Percentiles rank a stretch among this genome's conserved stretches.
Conservation (phyloP, 2,797 vertebrate species). For the Sebastes melanostomus region DNA sequence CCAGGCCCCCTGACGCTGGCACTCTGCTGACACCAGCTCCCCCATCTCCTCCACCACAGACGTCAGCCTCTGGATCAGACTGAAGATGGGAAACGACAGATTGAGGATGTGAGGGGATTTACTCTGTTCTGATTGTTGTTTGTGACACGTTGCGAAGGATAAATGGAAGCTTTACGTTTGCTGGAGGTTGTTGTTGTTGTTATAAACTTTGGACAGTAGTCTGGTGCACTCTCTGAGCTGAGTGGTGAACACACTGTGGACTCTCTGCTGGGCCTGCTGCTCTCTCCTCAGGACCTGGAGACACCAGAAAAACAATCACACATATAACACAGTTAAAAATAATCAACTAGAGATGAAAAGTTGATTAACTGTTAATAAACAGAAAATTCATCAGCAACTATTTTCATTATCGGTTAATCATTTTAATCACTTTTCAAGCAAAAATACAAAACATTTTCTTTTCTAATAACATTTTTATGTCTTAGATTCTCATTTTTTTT, state of each 20-base stretch:
- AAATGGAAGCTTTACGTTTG: constrained; percentile 63
- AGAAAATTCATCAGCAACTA: neutral
- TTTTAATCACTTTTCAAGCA: neutral
- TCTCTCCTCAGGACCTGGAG: constrained; percentile 79
- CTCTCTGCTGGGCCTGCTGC: constrained; percentile 77
- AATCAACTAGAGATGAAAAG: no score
- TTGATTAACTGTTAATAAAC: neutral
- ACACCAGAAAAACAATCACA: neutral
- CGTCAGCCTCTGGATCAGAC: constrained; percentile 66
- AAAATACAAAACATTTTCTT: neutral
- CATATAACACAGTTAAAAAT: no score
- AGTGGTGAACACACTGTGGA: constrained; percentile 78
- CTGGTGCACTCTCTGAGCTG: constrained; percentile 73
- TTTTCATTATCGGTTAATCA: neutral
- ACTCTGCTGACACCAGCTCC: constrained; percentile 80
- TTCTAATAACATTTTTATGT: no score
- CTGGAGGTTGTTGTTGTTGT: constrained; percentile 41
- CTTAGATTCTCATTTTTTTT: no score
- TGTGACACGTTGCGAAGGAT: neutral
- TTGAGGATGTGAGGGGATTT: neutral
- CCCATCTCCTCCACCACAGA: constrained; percentile 78
- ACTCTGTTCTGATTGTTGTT: neutral
- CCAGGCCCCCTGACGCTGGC: constrained; percentile 85
- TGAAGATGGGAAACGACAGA: constrained; percentile 32
- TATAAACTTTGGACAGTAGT: constrained; percentile 68